Conservation (phyloP, 2,113 vertebrate genomes). For the Limanda limanda region DNA sequence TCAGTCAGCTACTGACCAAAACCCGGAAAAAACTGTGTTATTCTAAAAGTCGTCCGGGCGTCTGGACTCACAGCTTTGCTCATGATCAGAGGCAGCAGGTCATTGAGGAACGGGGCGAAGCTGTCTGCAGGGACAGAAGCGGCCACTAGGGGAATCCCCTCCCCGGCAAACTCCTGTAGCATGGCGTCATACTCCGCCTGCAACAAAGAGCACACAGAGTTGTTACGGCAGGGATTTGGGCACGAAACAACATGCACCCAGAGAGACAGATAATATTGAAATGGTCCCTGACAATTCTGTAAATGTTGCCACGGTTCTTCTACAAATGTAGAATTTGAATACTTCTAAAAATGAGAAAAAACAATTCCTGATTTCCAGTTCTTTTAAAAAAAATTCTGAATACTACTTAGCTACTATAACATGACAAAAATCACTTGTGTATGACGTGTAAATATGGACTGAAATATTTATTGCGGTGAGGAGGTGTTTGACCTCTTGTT, state of each 20-base stretch:
- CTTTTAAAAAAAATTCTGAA: too few relatives aligned
- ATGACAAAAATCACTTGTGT: too few relatives aligned
- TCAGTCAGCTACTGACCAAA: too few relatives aligned
- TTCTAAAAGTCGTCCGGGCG: background rate
- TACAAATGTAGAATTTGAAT: too few relatives aligned
- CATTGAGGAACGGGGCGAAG: constrained; percentile 87
- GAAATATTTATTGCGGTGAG: background rate
- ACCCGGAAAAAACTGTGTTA: background rate
- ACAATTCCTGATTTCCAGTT: too few relatives aligned
- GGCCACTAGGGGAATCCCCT: constrained; percentile 87
- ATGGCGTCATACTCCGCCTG: constrained; percentile 91
- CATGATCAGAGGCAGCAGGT: constrained; percentile 88
- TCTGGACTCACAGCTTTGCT: constrained; percentile 83
- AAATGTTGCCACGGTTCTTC: too few relatives aligned
- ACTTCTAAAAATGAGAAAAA: too few relatives aligned
- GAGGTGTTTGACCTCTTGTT: constrained; percentile 81
- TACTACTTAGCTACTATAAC: too few relatives aligned
- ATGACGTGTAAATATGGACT: background rate
- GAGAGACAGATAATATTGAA: too few relatives aligned
- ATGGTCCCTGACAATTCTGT: too few relatives aligned
- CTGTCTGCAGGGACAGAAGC: constrained; percentile 81
- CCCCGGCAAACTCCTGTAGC: constrained; percentile 90
- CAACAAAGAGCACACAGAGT: constrained; percentile 13
- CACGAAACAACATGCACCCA: background rate
- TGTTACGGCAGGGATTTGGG: too few relatives aligned